phyloP scores from a whole-genome alignment of 2,113 vertebrate genomes.

The Candoia aspera region DNA sequence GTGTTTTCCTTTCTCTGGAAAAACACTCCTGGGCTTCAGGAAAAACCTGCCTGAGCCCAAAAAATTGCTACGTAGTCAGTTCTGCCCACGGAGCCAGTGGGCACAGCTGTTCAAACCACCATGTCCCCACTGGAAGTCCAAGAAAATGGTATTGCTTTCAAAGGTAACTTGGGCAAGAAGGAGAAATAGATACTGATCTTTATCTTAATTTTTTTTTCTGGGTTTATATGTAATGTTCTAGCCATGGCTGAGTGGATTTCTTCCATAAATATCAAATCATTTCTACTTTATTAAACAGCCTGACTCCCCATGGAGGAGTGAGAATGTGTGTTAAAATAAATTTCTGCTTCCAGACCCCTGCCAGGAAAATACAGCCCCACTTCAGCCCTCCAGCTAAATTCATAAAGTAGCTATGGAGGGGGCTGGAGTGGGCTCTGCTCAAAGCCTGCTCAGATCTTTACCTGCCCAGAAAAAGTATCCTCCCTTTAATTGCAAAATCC shows the following conservation, averaged over 20 bases:
- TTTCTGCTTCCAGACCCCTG: not conserved
- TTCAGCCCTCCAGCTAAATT: not conserved
- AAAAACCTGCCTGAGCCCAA: too few species aligned
- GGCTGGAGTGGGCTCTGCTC: not conserved
- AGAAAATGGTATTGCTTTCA: too few species aligned
- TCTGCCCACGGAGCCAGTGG: too few species aligned
- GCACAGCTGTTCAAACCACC: too few species aligned
- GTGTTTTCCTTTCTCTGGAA: too few species aligned
- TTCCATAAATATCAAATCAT: not conserved
- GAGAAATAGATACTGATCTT: not conserved
- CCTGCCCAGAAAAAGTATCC: not conserved
- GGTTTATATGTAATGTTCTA: not conserved
- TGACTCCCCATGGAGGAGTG: slow-evolving; percentile 1
- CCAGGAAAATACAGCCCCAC: not conserved
- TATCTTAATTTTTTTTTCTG: not conserved
- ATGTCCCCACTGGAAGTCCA: too few species aligned
- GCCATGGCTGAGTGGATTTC: not conserved
- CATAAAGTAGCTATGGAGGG: not conserved
- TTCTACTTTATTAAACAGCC: slow-evolving; percentile 10
- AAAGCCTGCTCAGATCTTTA: not conserved
- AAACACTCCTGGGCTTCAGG: too few species aligned
- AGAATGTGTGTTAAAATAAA: not conserved
- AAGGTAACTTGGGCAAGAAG: not conserved
- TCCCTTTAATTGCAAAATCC: not conserved
- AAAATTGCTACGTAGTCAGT: too few species aligned